These are phyloP conservation scores for Hetaerina titia DNA, from an alignment of 2,888 invertebrate species.

Conservation along the genomic window DNA sequence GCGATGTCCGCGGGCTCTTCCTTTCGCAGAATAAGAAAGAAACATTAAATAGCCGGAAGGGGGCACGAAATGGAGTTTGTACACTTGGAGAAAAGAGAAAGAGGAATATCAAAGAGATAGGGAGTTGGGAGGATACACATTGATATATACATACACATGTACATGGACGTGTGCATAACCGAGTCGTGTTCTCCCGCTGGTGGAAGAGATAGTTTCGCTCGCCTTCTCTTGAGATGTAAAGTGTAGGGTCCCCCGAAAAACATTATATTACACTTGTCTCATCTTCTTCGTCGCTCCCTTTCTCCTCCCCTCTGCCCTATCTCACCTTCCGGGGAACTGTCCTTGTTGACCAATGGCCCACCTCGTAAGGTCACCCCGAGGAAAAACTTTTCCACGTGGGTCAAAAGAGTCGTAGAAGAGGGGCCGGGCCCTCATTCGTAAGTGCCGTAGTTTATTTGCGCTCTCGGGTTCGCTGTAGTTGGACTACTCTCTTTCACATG, in stretches of 20 bases:
- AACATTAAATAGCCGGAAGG: background rate
- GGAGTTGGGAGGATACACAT: background rate
- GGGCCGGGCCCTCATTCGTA: background rate
- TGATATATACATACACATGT: too few relatives aligned
- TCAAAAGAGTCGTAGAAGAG: background rate
- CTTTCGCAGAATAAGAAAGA: background rate
- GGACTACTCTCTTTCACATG: background rate
- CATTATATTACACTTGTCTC: background rate
- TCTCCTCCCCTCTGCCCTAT: background rate
- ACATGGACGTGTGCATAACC: background rate
- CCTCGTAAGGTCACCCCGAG: background rate
- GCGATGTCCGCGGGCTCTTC: background rate
- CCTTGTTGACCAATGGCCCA: background rate
- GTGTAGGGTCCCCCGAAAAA: background rate
- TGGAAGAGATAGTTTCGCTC: background rate
- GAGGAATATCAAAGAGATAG: background rate
- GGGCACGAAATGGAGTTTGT: background rate
- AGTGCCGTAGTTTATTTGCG: background rate
- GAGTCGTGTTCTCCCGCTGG: background rate
- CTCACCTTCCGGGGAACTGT: background rate
- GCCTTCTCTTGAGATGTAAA: background rate
- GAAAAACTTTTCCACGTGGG: background rate
- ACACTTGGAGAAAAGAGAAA: background rate
- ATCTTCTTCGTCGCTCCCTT: background rate
- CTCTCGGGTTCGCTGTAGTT: background rate